These are phyloP conservation scores for Parnassius smintheus DNA, from an alignment of 2,888 invertebrate species.

Conservation along the genomic window DNA sequence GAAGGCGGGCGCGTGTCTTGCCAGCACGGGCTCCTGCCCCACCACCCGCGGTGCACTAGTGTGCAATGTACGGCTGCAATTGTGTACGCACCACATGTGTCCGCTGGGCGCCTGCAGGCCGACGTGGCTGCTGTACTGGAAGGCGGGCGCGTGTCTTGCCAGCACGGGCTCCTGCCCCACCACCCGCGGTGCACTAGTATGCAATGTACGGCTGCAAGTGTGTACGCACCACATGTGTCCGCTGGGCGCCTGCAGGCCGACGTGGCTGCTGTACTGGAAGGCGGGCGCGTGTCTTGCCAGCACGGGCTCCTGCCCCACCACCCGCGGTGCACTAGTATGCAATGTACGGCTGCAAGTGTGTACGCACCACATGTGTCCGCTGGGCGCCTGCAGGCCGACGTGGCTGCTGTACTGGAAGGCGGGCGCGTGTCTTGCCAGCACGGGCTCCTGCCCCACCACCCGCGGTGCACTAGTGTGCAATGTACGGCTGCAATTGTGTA, in stretches of 20 bases:
- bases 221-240: conserved; percentile 95
- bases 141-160: conserved; percentile 84
- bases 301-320: conserved; percentile 98
- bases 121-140: conserved; percentile 2
- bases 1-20: conserved; percentile 94
- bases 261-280: conserved; percentile 97
- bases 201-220: conserved; percentile 36
- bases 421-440: conserved; percentile 91
- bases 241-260: conserved; percentile 97
- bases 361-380: conserved; percentile 97
- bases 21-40: conserved; percentile 97
- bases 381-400: conserved; percentile 97
- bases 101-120: conserved; percentile 1
- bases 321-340: conserved; percentile 95
- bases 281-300: conserved; percentile 91
- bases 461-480: conserved; percentile 45
- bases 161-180: conserved; percentile 99
- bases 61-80: conserved; percentile 89
- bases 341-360: conserved; percentile 85
- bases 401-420: conserved; percentile 99
- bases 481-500: conserved; percentile 82
- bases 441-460: conserved; percentile 98
- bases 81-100: not conserved
- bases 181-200: conserved; percentile 75
- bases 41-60: conserved; percentile 96